Base-by-base conservation (phyloP, 2,113 vertebrate genomes). In the Odontesthes bonariensis region DNA sequence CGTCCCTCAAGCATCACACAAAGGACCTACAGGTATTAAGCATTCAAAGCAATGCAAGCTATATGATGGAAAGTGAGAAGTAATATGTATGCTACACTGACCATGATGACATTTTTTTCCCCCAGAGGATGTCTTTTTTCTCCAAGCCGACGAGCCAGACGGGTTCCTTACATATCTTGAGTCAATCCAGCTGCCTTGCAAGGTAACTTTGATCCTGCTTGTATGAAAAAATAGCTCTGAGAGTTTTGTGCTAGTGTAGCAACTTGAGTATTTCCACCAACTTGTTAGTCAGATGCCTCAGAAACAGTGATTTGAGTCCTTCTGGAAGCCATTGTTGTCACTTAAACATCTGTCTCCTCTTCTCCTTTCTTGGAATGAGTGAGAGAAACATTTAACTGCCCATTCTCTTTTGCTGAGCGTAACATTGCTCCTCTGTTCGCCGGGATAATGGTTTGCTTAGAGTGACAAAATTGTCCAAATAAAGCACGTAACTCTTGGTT, bases 401-500 rank as follows among this genome's bases (percentile, higher is more conserved):
- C 51, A 55, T 84, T 80, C 70, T 74, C 67, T 40, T 82, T n/a
- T 67, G 75, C 73, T 57, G 62, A 81, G 49, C 52, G 69, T 52
- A 60, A 72, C 72, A 78, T 31, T 47, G 66, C 73, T 81, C 54
- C 74, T 67, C 59, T 35, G 19, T 68, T 62, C n/a, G 60, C 55
- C 44, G 40, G 44, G 61, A 32, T 78, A 76, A 85, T 75, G 56
- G 70, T 81, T 82, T 44, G 53, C 32, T 56, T 33, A 33, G 17
- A 68, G 79, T 32, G 64, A 77, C 17, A 4, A 72, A 74, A 83
- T 83, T 85, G 77, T 77, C 79, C 63, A 84, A 86, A 77, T 61
- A 82, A 73, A 70, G 40, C 75, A 72, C 20, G 20, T 78, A 79
- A 83, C 64, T 20, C 73, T 22, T 13, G 38, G 64, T 67, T 54